Percentiles rank a stretch among this genome's conserved stretches.
Evolutionary conservation across 1,140 invertebrate genomes (phyloP).

Genomic region (Carcinoscorpius rotundicauda): DNA sequence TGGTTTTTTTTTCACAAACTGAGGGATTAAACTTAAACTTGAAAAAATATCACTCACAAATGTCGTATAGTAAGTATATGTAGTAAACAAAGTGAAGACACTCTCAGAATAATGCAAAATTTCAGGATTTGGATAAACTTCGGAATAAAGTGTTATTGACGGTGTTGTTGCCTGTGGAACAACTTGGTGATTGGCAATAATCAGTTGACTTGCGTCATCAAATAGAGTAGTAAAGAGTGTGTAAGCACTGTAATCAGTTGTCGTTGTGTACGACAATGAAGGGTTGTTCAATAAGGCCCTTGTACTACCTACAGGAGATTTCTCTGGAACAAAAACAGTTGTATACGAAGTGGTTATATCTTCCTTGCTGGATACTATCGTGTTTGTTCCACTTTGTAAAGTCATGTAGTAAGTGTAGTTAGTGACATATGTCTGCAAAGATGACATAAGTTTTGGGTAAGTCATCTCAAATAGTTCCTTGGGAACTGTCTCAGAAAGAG

Average conservation of each 20-base stretch:
- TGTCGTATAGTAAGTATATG: constrained; percentile 26
- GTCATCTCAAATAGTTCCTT: too few relatives aligned
- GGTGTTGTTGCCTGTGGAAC: constrained; percentile 20
- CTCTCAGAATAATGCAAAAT: neutral
- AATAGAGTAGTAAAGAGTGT: constrained; percentile 23
- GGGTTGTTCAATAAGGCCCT: too few relatives aligned
- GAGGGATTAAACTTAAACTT: too few relatives aligned
- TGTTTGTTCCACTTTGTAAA: constrained; percentile 21
- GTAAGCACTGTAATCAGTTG: constrained; percentile 20
- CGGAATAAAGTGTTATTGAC: constrained; percentile 8
- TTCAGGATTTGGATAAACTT: neutral
- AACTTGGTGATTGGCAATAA: constrained; percentile 22
- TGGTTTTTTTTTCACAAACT: too few relatives aligned
- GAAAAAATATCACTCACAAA: constrained; percentile 8
- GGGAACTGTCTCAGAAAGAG: too few relatives aligned
- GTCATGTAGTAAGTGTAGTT: constrained; percentile 27
- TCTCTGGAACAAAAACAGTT: constrained; percentile 22
- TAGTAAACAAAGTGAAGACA: constrained; percentile 22
- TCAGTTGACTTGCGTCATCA: constrained; percentile 20
- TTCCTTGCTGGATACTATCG: constrained; percentile 20
- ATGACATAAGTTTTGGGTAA: too few relatives aligned
- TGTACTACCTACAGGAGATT: neutral
- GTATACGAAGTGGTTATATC: constrained; percentile 22
- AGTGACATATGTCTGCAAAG: constrained; percentile 18
- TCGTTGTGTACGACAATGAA: neutral